These are phyloP conservation scores for Neodiprion lecontei DNA, from an alignment of 1,140 invertebrate genomes.

Conservation along the genomic window DNA sequence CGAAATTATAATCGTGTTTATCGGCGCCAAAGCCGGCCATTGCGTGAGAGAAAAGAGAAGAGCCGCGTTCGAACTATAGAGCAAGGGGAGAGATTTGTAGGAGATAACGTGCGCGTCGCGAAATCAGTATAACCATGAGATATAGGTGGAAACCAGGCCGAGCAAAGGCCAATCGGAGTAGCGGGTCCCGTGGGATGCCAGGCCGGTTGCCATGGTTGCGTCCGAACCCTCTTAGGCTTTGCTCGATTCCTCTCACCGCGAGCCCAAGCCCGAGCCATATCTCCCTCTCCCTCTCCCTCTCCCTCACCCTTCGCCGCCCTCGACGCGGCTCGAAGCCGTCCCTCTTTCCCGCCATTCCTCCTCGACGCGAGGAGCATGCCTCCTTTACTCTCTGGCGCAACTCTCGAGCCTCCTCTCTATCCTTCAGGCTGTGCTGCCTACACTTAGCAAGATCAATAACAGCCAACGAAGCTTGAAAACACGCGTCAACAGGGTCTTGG, in stretches of 20 bases:
- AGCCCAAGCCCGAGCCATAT: slow-evolving; percentile 35
- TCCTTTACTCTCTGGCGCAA: slow-evolving; percentile 19
- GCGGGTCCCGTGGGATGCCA: slow-evolving; percentile 58
- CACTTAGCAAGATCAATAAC: slow-evolving; percentile 67
- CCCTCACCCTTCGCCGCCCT: slow-evolving; percentile 15
- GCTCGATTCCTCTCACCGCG: slow-evolving; percentile 47
- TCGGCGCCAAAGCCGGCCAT: slow-evolving; percentile 30
- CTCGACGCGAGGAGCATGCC: slow-evolving; percentile 35
- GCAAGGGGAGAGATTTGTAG: slow-evolving; percentile 29
- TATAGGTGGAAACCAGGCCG: slow-evolving; percentile 51
- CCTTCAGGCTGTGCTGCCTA: slow-evolving; percentile 51
- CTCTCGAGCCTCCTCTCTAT: slow-evolving; percentile 36
- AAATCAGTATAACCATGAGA: slow-evolving; percentile 8
- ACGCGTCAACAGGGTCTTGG: slow-evolving; percentile 65
- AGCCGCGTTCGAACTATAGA: slow-evolving; percentile 30
- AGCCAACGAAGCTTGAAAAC: slow-evolving; percentile 65
- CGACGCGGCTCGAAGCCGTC: slow-evolving; percentile 18
- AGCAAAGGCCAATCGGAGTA: slow-evolving; percentile 60
- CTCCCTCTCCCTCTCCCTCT: slow-evolving; percentile 22
- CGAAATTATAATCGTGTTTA: slow-evolving; percentile 2
- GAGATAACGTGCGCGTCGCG: slow-evolving; percentile 31
- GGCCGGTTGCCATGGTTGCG: slow-evolving; percentile 59
- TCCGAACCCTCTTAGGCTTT: slow-evolving; percentile 60
- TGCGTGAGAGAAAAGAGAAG: slow-evolving; percentile 46
- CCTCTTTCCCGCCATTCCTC: slow-evolving; percentile 16